These are phyloP conservation scores for Pachypsylla venusta DNA, from an alignment of 1,140 invertebrate species.

Conservation along the genomic window DNA sequence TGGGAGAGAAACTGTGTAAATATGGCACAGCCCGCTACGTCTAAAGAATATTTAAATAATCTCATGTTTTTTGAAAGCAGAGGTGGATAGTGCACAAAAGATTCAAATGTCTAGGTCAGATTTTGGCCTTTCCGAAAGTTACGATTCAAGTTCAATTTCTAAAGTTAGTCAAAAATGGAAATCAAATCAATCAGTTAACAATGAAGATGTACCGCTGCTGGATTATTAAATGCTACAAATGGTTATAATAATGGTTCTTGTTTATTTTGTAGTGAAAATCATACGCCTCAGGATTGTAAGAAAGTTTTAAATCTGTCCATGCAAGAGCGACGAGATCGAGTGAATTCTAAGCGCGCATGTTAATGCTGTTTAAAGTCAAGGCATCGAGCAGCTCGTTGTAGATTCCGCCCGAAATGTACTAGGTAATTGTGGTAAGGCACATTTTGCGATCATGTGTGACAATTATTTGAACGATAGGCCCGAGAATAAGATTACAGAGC, in stretches of 20 bases:
- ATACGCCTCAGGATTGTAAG: background rate
- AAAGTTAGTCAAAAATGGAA: no score
- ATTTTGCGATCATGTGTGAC: background rate
- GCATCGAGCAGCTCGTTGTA: background rate
- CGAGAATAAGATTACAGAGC: no score
- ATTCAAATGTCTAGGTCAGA: background rate
- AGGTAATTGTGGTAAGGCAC: background rate
- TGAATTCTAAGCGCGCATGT: background rate
- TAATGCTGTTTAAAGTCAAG: background rate
- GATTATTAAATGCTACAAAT: background rate
- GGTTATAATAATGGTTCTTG: background rate
- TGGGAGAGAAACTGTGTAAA: background rate
- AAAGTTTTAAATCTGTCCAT: background rate
- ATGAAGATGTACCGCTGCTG: background rate
- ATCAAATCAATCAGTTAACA: background rate
- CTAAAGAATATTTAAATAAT: background rate
- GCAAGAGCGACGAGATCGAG: background rate
- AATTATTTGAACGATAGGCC: no score
- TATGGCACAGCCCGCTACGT: background rate
- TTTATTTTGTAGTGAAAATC: background rate
- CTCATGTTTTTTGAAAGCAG: background rate
- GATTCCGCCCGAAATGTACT: background rate
- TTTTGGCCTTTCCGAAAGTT: background rate
- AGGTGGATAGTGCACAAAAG: background rate
- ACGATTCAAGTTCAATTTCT: background rate